Evolutionary conservation across 2,797 vertebrate species (phyloP), one percentile per base, ranked within the genome.

Genomic region (Paguma larvata): DNA sequence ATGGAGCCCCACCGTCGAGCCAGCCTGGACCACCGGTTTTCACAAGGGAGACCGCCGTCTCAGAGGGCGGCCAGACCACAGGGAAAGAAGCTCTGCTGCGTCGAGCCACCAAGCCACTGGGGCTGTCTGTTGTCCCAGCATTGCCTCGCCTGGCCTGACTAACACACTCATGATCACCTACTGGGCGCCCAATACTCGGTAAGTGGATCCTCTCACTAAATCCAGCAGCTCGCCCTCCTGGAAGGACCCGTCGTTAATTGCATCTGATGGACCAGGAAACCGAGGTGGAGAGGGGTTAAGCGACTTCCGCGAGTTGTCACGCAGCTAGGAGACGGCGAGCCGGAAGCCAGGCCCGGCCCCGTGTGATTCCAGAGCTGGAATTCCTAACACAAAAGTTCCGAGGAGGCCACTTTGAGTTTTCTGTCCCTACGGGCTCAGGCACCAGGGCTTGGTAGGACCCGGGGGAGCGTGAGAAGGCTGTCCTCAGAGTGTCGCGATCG

Each of bases 171-270:
- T 16, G 41, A 34, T 51, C n/a, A 51, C 78, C 11, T n/a, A 16
- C 10, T 4, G 4, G 2, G 5, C 4, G 68, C 46, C 23, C 12
- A 34, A n/a, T 21, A n/a, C 18, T 3, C 0, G 12, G 27, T 78
- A 16, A 46, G 11, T 0, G 6, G 11, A 53, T 10, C 51, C 38
- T 84, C 46, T 94, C 79, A 19, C 19, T 48, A 67, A 72, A 30
- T 41, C 6, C 38, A 46, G 23, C 12, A 48, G 34, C 14, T 19
- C 5, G 18, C 44, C 32, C 94, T 93, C 68, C 38, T 19, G 41
- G 85, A 16, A 87, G 91, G 65, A 13, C 63, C 63, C 79, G 3
- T 34, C 51, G 10, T 62, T 13, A 82, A 59, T 18, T 34, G n/a
- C 30, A 25, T 73, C 25, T 73, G 63, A 75, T 3, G 51, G 89